A percentile compares a stretch with the other conserved stretches of the same genome.
Conservation (phyloP, 2,113 vertebrate genomes). For the Rana temporaria region DNA sequence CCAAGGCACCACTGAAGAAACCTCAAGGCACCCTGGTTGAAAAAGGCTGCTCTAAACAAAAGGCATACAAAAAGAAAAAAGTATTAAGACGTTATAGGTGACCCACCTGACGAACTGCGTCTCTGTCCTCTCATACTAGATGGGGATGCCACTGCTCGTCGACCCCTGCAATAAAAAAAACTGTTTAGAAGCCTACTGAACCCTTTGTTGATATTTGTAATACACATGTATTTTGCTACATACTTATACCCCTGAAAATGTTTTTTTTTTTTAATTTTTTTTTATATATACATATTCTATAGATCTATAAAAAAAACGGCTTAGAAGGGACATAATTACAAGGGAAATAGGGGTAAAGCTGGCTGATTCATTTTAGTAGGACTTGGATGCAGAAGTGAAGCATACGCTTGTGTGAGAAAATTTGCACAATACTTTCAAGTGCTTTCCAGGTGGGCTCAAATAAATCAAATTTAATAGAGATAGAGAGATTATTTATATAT, state of each 20-base stretch:
- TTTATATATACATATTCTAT: too few species aligned
- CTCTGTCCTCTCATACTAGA: constrained; percentile 33
- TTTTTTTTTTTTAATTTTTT: too few species aligned
- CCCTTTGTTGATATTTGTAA: too few species aligned
- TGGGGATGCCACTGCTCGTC: constrained; percentile 29
- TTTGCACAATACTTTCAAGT: neutral
- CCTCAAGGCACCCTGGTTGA: too few species aligned
- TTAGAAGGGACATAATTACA: neutral
- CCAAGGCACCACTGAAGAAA: too few species aligned
- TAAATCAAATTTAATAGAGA: neutral
- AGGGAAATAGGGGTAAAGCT: neutral
- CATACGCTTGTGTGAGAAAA: neutral
- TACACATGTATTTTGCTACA: too few species aligned
- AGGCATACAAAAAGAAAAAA: too few species aligned
- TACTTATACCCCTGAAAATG: too few species aligned
- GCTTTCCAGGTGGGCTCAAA: neutral
- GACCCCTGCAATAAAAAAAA: neutral
- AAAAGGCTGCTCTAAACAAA: too few species aligned
- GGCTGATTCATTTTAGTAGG: neutral
- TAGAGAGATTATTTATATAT: too few species aligned
- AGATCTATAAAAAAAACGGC: too few species aligned
- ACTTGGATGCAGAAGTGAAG: neutral
- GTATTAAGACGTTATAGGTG: neutral
- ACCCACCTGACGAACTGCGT: constrained; percentile 43
- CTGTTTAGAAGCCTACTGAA: neutral